Evolutionary conservation across 1,140 invertebrate species (phyloP), one percentile per base, ranked within the genome.

Genomic region (Zophobas atratus): DNA sequence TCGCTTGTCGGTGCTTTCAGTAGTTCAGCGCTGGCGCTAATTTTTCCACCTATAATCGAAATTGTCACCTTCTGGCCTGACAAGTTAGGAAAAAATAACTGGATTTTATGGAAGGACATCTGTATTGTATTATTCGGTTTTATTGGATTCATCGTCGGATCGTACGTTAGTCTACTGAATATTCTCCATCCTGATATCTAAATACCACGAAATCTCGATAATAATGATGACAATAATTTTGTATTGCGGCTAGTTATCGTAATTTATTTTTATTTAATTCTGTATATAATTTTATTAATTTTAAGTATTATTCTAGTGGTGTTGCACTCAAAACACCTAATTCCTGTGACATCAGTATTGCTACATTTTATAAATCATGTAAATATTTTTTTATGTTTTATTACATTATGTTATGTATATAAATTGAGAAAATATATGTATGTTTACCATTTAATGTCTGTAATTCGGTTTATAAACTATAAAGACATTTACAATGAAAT

Each of bases 31-130:
- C 88, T 98, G 71, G 96, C 97, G 0, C 88, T 98, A 0, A 96
- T 98, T 80, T 96, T 98, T 81, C 97, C 97, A 60, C 95, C 97
- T 0, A 87, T 97, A 8, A 94, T 98, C 75, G 95, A 98, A 85
- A 92, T 97, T n/a, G 89, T 97, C 35, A 94, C 93, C 1, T 93
- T 92, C 81, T 94, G 92, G 90, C 89, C 92, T 2, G 88, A 91
- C 55, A 89, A 91, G 32, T 88, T 92, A 53, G 92, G 92, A 6
- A 88, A 86, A 81, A 88, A 89, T 77, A 88, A 89, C 70, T 92
- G 91, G 90, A 88, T 89, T 56, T 84, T 94, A 1, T 92, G 90
- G 89, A 95, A 95, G 84, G 92, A 96, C 87, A 80, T 93, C 53
- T 77, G 86, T 0, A 94, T 96, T 48, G 89, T 94, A 5, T 75